Percentiles rank a stretch among this genome's conserved stretches.
phyloP scores from a whole-genome alignment of 2,888 invertebrate species.

The Heteromyza rotundicornis region DNA sequence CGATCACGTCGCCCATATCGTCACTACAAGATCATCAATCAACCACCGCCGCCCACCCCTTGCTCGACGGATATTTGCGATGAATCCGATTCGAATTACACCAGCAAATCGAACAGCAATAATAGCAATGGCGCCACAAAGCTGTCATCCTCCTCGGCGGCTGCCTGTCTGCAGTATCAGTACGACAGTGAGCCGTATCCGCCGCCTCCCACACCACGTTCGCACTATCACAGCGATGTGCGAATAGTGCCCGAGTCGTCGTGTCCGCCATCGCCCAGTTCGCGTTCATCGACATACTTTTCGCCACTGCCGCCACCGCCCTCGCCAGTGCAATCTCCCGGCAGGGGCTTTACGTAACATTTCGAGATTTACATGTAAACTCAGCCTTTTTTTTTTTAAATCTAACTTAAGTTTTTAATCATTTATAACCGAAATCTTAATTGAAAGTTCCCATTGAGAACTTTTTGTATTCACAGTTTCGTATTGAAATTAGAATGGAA shows the following conservation, averaged over 20 bases:
- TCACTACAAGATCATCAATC: conserved; percentile 77
- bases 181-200: conserved; percentile 76
- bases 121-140: conserved; percentile 58
- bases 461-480: too few species aligned
- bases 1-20: conserved; percentile 79
- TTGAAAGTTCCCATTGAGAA: too few species aligned
- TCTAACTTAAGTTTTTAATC: background rate
- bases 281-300: conserved; percentile 79
- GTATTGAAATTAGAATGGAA: too few species aligned
- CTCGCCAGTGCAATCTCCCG: conserved; percentile 74
- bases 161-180: conserved; percentile 64
- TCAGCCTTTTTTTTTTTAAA: too few species aligned
- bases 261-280: conserved; percentile 73
- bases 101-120: conserved; percentile 64
- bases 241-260: conserved; percentile 68
- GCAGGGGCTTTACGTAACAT: conserved; percentile 64
- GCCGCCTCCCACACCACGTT: conserved; percentile 78
- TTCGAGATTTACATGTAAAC: conserved; percentile 59
- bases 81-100: conserved; percentile 81
- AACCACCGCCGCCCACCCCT: conserved; percentile 92
- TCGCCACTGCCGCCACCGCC: conserved; percentile 86
- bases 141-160: conserved; percentile 58
- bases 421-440: too few species aligned
- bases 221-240: conserved; percentile 76
- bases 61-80: conserved; percentile 94